These are phyloP conservation scores for Pyralis farinalis DNA, from an alignment of 2,888 invertebrate genomes.

Conservation along the genomic window DNA sequence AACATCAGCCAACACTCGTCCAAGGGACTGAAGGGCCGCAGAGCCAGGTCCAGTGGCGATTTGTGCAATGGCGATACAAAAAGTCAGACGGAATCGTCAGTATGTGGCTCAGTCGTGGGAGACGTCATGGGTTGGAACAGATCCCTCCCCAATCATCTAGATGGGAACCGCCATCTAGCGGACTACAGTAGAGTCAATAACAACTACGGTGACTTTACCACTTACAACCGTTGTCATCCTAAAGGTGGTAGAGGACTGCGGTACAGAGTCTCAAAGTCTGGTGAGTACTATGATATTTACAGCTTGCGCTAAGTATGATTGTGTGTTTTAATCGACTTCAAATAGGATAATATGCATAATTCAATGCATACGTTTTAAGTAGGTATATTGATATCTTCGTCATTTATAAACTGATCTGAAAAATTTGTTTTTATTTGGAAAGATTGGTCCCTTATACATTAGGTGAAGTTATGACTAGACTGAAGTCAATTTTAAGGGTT, in stretches of 20 bases:
- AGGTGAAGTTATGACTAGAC: no score
- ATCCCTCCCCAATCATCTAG: conserved; percentile 86
- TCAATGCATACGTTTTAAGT: no score
- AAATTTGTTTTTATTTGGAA: no score
- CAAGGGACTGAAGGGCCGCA: conserved; percentile 86
- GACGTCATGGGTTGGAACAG: conserved; percentile 77
- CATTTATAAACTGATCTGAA: no score
- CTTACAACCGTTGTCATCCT: conserved; percentile 65
- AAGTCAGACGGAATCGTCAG: conserved; percentile 72
- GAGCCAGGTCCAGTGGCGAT: conserved; percentile 88
- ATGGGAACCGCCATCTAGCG: conserved; percentile 80
- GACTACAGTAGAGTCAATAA: conserved; percentile 81
- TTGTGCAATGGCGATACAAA: conserved; percentile 84
- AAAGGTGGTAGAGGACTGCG: conserved; percentile 70
- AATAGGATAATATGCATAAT: no score
- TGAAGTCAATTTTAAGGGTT: no score
- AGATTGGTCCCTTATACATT: no score
- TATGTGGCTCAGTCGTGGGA: conserved; percentile 74
- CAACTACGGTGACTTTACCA: conserved; percentile 72
- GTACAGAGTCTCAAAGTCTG: conserved; percentile 70
- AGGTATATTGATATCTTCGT: no score
- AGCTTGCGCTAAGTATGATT: no score
- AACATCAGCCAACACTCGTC: conserved; percentile 89
- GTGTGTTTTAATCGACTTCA: no score
- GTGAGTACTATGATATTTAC: conserved; percentile 55